phyloP scores from a whole-genome alignment of 2,888 invertebrate species.

The Thereva nobilitata region DNA sequence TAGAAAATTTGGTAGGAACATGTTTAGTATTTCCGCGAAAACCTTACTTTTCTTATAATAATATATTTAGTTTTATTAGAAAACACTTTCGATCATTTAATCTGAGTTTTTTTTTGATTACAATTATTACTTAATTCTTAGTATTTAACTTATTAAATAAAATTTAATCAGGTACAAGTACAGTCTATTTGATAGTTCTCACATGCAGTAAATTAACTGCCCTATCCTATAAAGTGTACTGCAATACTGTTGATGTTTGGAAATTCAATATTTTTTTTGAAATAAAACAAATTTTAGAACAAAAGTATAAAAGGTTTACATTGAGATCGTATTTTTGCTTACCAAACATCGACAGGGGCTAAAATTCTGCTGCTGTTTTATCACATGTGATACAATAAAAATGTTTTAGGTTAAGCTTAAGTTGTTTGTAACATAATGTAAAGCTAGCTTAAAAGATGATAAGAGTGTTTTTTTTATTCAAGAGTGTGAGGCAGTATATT shows the following conservation, averaged over 20 bases:
- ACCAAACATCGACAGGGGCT: slow-evolving; percentile 43
- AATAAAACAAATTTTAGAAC: slow-evolving; percentile 13
- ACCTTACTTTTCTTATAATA: too few relatives aligned
- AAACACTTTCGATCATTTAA: too few relatives aligned
- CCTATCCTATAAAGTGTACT: slow-evolving; percentile 44
- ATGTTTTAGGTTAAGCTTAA: too few relatives aligned
- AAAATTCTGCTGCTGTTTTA: slow-evolving; percentile 41
- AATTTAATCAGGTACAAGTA: slow-evolving; percentile 30
- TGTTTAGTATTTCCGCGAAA: too few relatives aligned
- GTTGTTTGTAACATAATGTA: too few relatives aligned
- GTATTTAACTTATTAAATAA: not conserved
- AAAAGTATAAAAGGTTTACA: not conserved
- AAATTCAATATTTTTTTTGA: slow-evolving; percentile 33
- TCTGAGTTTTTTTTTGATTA: too few relatives aligned
- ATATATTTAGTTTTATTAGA: too few relatives aligned
- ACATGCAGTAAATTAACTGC: slow-evolving; percentile 38
- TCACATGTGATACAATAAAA: not conserved
- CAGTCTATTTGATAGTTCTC: slow-evolving; percentile 45
- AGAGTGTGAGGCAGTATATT: too few relatives aligned
- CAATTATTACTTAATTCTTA: too few relatives aligned
- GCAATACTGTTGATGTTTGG: slow-evolving; percentile 41
- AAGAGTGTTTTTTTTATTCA: too few relatives aligned
- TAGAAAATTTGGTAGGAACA: too few relatives aligned
- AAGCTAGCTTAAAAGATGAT: too few relatives aligned
- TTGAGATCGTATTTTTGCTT: slow-evolving; percentile 23